phyloP scores from a whole-genome alignment of 2,888 invertebrate species.

The Rhamnusium bicolor region DNA sequence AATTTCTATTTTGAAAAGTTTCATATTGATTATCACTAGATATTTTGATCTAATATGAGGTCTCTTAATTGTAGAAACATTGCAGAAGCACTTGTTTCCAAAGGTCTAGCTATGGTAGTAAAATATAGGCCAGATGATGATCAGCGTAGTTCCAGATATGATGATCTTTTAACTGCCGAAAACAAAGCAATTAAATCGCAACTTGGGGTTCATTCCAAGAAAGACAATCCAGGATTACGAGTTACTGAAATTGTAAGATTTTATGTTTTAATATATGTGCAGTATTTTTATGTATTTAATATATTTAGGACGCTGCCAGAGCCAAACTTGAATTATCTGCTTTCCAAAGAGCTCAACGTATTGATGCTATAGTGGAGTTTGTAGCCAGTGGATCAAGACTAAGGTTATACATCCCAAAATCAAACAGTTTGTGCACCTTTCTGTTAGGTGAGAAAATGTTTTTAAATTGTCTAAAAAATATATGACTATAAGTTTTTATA shows the following conservation, averaged over 20 bases:
- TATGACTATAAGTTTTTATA: no score
- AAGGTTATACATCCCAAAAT: slow-evolving; percentile 94
- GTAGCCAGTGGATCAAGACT: slow-evolving; percentile 97
- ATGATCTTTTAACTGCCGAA: slow-evolving; percentile 93
- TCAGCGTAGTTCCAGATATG: slow-evolving; percentile 94
- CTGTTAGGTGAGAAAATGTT: slow-evolving; percentile 79
- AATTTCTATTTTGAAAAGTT: no score
- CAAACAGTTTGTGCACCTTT: slow-evolving; percentile 95
- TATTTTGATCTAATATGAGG: neutral
- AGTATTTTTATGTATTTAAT: neutral
- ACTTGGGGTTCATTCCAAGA: slow-evolving; percentile 89
- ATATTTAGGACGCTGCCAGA: slow-evolving; percentile 80
- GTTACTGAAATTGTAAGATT: slow-evolving; percentile 84
- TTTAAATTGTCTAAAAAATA: neutral
- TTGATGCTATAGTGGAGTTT: slow-evolving; percentile 96
- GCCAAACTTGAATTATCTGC: slow-evolving; percentile 95
- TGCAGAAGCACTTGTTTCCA: slow-evolving; percentile 92
- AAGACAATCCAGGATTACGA: slow-evolving; percentile 87
- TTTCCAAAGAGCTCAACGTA: slow-evolving; percentile 90
- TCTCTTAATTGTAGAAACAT: slow-evolving; percentile 80
- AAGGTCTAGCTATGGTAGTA: slow-evolving; percentile 94
- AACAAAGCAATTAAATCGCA: slow-evolving; percentile 90
- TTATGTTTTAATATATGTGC: neutral
- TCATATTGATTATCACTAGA: no score
- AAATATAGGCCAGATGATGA: slow-evolving; percentile 97